phyloP scores from a whole-genome alignment of 92 coral and sea anemone genomes.

The Desmophyllum pertusum region DNA sequence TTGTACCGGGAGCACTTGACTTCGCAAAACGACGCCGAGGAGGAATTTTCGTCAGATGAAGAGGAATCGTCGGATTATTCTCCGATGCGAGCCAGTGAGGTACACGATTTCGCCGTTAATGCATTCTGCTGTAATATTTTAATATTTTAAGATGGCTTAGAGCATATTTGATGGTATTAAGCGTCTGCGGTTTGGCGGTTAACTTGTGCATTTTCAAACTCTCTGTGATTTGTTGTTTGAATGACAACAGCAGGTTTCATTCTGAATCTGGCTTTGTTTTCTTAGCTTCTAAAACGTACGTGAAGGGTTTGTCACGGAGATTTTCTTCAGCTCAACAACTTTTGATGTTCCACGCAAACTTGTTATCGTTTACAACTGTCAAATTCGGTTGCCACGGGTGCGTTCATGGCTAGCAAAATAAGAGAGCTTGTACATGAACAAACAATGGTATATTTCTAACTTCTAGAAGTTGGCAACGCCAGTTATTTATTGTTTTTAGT shows the following conservation, averaged over 20 bases:
- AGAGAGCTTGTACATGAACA: neutral
- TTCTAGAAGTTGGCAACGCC: slow-evolving; percentile 7
- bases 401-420: too few species aligned
- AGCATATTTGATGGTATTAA: neutral
- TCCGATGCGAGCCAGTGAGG: slow-evolving; percentile 60
- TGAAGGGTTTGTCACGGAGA: neutral
- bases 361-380: neutral
- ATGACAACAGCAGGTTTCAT: slow-evolving; percentile 29
- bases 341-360: neutral
- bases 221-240: slow-evolving; percentile 30
- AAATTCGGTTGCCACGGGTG: neutral
- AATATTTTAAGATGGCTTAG: slow-evolving; percentile 24
- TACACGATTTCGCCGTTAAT: slow-evolving; percentile 18
- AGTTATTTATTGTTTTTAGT: neutral
- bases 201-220: slow-evolving; percentile 3
- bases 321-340: neutral
- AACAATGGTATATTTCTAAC: neutral
- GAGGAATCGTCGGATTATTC: slow-evolving; percentile 60
- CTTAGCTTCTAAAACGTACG: neutral
- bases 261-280: slow-evolving; percentile 49
- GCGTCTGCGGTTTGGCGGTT: slow-evolving; percentile 48
- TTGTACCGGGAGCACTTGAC: slow-evolving; percentile 84
- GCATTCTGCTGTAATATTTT: slow-evolving; percentile 5
- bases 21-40: slow-evolving; percentile 64
- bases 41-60: slow-evolving; percentile 83